Percentiles rank a stretch among this genome's conserved stretches.
These are phyloP conservation scores for Atherinomorus stipes DNA, from an alignment of 2,113 vertebrate genomes.

Conservation along the genomic window DNA sequence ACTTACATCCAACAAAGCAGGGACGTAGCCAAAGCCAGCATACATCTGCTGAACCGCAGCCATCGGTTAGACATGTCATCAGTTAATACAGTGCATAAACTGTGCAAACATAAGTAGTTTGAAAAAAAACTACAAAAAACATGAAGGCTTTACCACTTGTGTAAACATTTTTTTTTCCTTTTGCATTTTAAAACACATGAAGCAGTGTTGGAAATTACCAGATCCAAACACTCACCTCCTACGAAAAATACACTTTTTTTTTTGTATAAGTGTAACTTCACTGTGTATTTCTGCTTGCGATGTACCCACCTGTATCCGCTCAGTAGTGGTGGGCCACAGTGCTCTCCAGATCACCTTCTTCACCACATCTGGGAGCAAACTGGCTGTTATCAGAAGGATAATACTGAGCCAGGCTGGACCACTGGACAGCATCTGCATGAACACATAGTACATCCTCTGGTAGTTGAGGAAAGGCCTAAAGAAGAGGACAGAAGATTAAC, in stretches of 20 bases:
- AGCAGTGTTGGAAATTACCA: neutral
- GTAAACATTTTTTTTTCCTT: too few species aligned
- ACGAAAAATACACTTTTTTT: neutral
- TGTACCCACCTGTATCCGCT: conserved; percentile 90
- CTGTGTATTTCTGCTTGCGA: neutral
- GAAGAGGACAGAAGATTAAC: neutral
- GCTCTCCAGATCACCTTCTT: conserved; percentile 93
- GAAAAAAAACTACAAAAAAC: neutral
- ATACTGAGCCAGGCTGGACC: conserved; percentile 97
- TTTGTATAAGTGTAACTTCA: neutral
- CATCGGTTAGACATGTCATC: conserved; percentile 29
- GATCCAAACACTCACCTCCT: neutral
- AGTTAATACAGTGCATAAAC: neutral
- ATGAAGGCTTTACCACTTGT: too few species aligned
- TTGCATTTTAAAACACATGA: too few species aligned
- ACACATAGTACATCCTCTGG: conserved; percentile 99
- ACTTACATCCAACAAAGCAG: conserved; percentile 73
- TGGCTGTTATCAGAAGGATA: conserved; percentile 89
- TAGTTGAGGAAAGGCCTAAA: conserved; percentile 97
- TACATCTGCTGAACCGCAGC: conserved; percentile 68
- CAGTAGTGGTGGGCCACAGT: conserved; percentile 94
- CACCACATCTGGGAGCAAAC: conserved; percentile 94
- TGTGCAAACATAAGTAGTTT: neutral
- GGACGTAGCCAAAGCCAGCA: conserved; percentile 55
- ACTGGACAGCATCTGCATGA: conserved; percentile 97